phyloP scores from a whole-genome alignment of 1,140 invertebrate species.

The Drosophila varians region DNA sequence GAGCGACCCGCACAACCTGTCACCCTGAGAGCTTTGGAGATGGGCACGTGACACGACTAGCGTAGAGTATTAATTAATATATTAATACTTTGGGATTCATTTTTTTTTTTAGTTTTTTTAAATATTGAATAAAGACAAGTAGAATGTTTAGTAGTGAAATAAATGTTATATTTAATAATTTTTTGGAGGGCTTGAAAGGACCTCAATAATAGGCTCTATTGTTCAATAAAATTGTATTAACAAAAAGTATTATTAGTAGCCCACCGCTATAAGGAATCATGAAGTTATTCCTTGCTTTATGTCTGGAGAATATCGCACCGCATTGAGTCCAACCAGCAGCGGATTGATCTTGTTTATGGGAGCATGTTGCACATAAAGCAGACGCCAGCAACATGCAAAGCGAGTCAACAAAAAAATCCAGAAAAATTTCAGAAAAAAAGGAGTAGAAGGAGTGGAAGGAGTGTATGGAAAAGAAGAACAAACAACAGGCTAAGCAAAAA shows the following conservation, averaged over 20 bases:
- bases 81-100: too few species aligned
- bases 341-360: conserved; percentile 78
- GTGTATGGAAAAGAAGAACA: conserved; percentile 43
- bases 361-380: conserved; percentile 80
- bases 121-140: too few species aligned
- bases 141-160: too few species aligned
- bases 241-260: neutral
- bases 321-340: conserved; percentile 47
- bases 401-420: conserved; percentile 11
- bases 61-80: too few species aligned
- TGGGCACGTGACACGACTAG: conserved; percentile 18
- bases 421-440: conserved; percentile 7
- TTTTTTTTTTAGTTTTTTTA: too few species aligned
- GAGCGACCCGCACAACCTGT: conserved; percentile 42
- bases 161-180: too few species aligned
- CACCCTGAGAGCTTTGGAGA: conserved; percentile 21
- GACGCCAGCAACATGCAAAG: conserved; percentile 64
- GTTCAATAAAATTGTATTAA: neutral
- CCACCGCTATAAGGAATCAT: conserved; percentile 11
- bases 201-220: too few species aligned
- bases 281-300: conserved; percentile 34
- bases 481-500: conserved; percentile 39
- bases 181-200: too few species aligned
- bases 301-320: conserved; percentile 42
- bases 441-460: conserved; percentile 11